phyloP scores from a whole-genome alignment of 2,797 vertebrate genomes.

The Melanotaenia parkinsoni region DNA sequence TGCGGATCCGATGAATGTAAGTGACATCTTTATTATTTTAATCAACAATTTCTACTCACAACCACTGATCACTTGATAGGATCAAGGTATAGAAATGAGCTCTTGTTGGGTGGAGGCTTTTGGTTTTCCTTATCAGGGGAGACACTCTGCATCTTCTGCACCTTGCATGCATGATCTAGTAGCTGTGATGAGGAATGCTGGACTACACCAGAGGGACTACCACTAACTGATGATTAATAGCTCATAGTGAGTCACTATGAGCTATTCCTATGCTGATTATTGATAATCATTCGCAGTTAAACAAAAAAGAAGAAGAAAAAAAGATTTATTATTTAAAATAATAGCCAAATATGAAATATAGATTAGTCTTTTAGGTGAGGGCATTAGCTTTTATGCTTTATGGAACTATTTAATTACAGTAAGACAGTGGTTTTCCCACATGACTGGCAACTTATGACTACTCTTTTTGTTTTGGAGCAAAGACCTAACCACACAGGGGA shows the following conservation, averaged over 20 bases:
- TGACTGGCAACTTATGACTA: conserved; percentile 42
- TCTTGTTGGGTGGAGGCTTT: conserved; percentile 22
- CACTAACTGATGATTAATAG: conserved; percentile 30
- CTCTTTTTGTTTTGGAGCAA: conserved; percentile 56
- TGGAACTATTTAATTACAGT: conserved; percentile 58
- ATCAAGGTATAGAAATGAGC: conserved; percentile 5
- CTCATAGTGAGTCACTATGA: conserved; percentile 18
- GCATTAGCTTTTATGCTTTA: conserved; percentile 27
- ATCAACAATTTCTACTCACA: background rate
- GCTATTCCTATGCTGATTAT: conserved; percentile 41
- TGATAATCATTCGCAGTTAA: conserved; percentile 40
- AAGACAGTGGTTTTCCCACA: conserved; percentile 49
- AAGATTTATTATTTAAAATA: conserved; percentile 6
- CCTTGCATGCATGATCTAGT: conserved; percentile 54
- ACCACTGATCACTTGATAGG: conserved; percentile 12
- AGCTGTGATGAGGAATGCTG: conserved; percentile 31
- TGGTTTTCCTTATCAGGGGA: conserved; percentile 16
- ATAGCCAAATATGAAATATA: conserved; percentile 17
- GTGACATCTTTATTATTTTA: conserved; percentile 60
- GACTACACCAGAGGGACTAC: conserved; percentile 11
- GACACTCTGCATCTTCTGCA: conserved; percentile 64
- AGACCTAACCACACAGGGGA: conserved; percentile 49
- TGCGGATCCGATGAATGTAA: conserved; percentile 82
- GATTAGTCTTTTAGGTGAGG: conserved; percentile 13
- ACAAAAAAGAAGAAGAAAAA: conserved; percentile 4